Conservation (phyloP, 2,888 invertebrate genomes). For the Lagria hirta region DNA sequence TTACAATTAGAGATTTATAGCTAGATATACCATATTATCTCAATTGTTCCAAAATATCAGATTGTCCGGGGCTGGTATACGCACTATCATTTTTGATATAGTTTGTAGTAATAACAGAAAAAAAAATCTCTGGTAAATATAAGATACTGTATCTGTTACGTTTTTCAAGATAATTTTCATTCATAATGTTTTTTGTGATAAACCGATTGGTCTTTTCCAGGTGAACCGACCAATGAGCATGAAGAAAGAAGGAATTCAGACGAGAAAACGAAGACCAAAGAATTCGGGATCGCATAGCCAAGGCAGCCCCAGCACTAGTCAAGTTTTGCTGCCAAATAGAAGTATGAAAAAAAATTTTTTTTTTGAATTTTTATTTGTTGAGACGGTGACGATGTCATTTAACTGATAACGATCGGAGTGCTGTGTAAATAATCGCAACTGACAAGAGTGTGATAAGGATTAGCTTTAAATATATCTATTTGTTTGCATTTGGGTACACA, state of each 20-base stretch:
- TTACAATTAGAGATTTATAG: conserved; percentile 42
- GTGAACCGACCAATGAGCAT: conserved; percentile 93
- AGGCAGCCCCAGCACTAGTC: conserved; percentile 24
- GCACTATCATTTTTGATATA: conserved; percentile 38
- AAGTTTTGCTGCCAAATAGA: conserved; percentile 1
- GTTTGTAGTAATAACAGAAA: conserved; percentile 33
- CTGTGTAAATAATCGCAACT: conserved; percentile 27
- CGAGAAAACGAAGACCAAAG: conserved; percentile 91
- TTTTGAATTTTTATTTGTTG: conserved; percentile 5
- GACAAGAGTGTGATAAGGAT: conserved; percentile 25
- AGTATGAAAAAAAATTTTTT: conserved; percentile 22
- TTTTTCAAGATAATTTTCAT: conserved; percentile 39
- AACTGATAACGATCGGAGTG: conserved; percentile 28
- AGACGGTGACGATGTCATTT: conserved; percentile 11
- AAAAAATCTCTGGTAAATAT: conserved; percentile 47
- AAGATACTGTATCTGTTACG: conserved; percentile 46
- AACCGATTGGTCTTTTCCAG: conserved; percentile 56
- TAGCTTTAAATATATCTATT: conserved; percentile 23
- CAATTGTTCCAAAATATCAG: conserved; percentile 41
- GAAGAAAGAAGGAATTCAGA: conserved; percentile 99
- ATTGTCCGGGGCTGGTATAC: conserved; percentile 42
- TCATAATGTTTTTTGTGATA: too few relatives aligned
- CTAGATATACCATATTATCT: conserved; percentile 40
- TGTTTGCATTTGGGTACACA: conserved; percentile 5
- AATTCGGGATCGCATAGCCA: conserved; percentile 33